Evolutionary conservation across 2,113 vertebrate species (phyloP), one percentile per base, ranked within the genome.

Genomic region (Echinops telfairi): DNA sequence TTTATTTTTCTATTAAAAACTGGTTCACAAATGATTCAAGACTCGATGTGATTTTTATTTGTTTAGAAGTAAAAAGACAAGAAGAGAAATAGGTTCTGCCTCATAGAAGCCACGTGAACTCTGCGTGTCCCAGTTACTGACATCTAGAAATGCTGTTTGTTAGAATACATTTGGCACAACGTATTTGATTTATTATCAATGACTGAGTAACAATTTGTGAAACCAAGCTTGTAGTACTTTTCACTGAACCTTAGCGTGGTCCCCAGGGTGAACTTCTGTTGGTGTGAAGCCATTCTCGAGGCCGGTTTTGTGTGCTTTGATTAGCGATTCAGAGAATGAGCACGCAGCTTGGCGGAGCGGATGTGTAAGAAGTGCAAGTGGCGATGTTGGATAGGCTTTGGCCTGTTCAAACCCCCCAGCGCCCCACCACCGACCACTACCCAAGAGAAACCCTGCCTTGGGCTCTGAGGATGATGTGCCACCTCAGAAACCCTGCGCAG

Each of bases 31-130:
- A 83, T 85, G 85, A 91, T 91, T 94, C 36, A 91, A 88, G 90
- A 87, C 19, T 87, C 22, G 47, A 3, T 89, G 94, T 92, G n/a
- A 81, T 87, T 89, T 94, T 95, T 78, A 12, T 27, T 58, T 79
- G 33, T 76, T 93, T 94, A 93, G 68, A 92, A 93, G 89, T 75
- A 64, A 92, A 88, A 87, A 91, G 33, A 92, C 12, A 43, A 77
- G 23, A 88, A 0, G 0, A 85, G 15, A 29, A 83, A 95, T 70
- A 80, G 12, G 36, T 79, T 95, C 47, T 95, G 0, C 6, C 31
- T 89, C 89, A 70, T 73, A 94, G 64, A 90, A 25, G n/a, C 43
- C 58, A 89, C 89, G 43, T 88, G 88, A 78, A 4, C 78, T 23
- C 95, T 53, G 20, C 22, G 78, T 77, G 15, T 79, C 29, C 62